Base-by-base conservation (phyloP, 1,140 invertebrate species). In the Anoplolepis gracilipes region DNA sequence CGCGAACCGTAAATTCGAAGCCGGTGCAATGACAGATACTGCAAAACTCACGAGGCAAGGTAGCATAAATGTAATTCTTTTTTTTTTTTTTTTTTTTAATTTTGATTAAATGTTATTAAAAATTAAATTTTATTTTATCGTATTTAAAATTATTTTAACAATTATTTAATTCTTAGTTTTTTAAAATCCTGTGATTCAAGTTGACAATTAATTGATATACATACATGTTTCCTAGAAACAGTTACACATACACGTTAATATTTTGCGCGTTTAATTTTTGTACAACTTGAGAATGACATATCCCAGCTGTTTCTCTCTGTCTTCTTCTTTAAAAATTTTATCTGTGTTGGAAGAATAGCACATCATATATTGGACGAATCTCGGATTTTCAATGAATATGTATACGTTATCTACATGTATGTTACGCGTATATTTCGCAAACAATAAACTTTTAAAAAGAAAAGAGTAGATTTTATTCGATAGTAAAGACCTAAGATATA, bases 401-500 rank as follows among this genome's bases (percentile, higher is more conserved):
- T 19, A 33, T 11, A 16, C 4, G 5, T 13, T 16, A 49, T 64
- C 59, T 39, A n/a, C n/a, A n/a, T n/a, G 25, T 22, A 39, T 13
- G 28, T 69, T 11, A 19, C n/a, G 11, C 22, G 22, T 16, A 42
- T 6, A 69, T 75, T 82, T 19, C 0, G 28, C 70, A 87, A 76
- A 86, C 46, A 75, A 61, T 64, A 55, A 61, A 85, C 76, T 61
- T 25, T 62, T 1, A 19, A 61, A 19, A 36, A 59, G 53, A 22
- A 67, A 49, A 28, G 25, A 36, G 1, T 36, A 28, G 16, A 59
- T 85, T 78, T 85, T 55, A 70, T 65, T 77, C 82, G 73, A 87
- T 3, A 59, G 73, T 73, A 36, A 61, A 85, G 82, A 84, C 16
- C 22, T 19, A 39, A 59, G 42, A 73, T 61, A 73, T 88, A 88